Conservation (phyloP, 2,888 invertebrate genomes). For the Trissolcus brochymenae region DNA sequence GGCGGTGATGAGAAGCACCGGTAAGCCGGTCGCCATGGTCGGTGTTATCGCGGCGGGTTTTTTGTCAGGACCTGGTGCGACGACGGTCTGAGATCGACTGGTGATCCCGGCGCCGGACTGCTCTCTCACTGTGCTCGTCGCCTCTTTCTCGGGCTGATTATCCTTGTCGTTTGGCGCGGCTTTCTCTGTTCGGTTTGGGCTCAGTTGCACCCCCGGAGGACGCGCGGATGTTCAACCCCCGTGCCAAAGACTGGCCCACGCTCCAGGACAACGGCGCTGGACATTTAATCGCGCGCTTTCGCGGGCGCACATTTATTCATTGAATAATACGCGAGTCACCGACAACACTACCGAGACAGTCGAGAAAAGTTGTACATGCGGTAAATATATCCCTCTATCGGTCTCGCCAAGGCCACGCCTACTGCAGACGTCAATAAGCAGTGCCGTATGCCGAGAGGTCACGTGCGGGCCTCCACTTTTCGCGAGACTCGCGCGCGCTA, state of each 20-base stretch:
- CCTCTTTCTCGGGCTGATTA: constrained; percentile 1
- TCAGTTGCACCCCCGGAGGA: constrained; percentile 41
- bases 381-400: constrained; percentile 72
- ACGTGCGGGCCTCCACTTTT: constrained; percentile 32
- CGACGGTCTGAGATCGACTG: constrained; percentile 31
- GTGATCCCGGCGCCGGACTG: constrained; percentile 27
- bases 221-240: constrained; percentile 62
- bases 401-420: constrained; percentile 74
- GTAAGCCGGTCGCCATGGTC: constrained; percentile 41
- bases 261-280: constrained; percentile 65
- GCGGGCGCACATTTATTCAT: constrained; percentile 68
- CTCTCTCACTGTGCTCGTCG: constrained; percentile 16
- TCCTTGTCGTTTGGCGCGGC: not conserved
- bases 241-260: constrained; percentile 66
- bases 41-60: not conserved
- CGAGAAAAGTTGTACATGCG: constrained; percentile 67
- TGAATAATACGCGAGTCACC: constrained; percentile 65
- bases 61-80: constrained; percentile 11
- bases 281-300: constrained; percentile 64
- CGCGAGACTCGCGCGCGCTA: constrained; percentile 9
- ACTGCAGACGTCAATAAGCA: constrained; percentile 76
- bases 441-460: constrained; percentile 65
- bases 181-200: constrained; percentile 16
- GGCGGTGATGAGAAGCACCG: constrained; percentile 39
- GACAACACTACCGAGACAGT: constrained; percentile 58